Percentiles rank a stretch among this genome's conserved stretches.
phyloP scores from a whole-genome alignment of 2,113 vertebrate genomes.

The Dendropsophus ebraccatus region DNA sequence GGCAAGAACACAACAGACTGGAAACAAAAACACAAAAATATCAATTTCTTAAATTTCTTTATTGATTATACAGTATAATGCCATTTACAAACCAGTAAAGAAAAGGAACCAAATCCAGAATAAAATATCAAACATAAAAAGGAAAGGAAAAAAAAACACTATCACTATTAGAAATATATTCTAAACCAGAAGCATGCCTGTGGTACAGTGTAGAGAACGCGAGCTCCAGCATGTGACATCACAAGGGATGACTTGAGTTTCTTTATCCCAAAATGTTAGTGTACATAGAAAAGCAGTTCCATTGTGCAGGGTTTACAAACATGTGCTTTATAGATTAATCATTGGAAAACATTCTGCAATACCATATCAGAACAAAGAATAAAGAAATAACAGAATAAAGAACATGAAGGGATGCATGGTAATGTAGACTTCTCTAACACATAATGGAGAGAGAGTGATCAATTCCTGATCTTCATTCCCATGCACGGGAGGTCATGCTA shows the following conservation, averaged over 20 bases:
- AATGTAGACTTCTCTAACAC: neutral
- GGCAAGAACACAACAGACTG: neutral
- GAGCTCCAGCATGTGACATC: neutral
- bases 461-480: neutral
- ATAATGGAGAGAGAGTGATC: neutral
- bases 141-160: neutral
- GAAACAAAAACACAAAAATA: neutral
- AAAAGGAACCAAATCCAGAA: constrained; percentile 17
- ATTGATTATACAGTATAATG: constrained; percentile 51
- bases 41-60: constrained; percentile 29
- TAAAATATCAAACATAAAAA: neutral
- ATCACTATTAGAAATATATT: constrained; percentile 1
- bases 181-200: constrained; percentile 19
- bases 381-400: neutral
- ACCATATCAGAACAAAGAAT: no score
- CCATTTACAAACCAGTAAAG: constrained; percentile 42
- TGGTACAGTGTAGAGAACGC: neutral
- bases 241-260: neutral
- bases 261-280: neutral
- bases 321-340: neutral
- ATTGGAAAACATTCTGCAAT: neutral
- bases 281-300: neutral
- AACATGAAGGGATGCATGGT: neutral
- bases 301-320: constrained; percentile 19
- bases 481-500: neutral